A percentile compares a stretch with the other conserved stretches of the same genome.
These are phyloP conservation scores for Platyscapa corneri DNA, from an alignment of 1,140 invertebrate species.

Conservation along the genomic window DNA sequence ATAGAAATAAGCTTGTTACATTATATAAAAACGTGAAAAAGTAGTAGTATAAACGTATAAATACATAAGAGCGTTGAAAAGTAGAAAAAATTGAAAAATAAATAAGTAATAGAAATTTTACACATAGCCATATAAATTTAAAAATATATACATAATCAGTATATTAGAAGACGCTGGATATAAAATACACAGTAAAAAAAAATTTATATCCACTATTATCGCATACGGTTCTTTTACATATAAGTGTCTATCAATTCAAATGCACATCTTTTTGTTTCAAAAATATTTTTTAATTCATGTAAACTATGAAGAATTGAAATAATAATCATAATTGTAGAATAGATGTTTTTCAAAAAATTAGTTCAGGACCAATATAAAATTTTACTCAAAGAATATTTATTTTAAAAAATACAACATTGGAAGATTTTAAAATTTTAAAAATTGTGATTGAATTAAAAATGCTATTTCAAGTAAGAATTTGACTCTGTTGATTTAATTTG, in stretches of 20 bases:
- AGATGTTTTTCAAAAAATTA: background rate
- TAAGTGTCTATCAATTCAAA: too few relatives aligned
- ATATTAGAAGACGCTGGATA: background rate
- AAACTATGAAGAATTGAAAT: background rate
- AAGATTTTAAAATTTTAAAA: background rate
- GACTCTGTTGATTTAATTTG: too few relatives aligned
- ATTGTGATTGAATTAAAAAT: too few relatives aligned
- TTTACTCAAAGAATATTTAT: background rate
- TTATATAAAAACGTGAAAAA: constrained; percentile 20
- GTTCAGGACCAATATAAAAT: background rate
- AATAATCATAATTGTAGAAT: background rate
- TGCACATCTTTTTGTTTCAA: background rate
- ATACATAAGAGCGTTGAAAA: constrained; percentile 14
- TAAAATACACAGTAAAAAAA: constrained; percentile 29
- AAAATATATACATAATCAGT: background rate
- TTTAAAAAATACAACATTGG: background rate
- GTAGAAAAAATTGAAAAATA: constrained; percentile 16
- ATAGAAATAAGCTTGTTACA: constrained; percentile 21
- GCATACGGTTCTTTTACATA: background rate
- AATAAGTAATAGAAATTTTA: constrained; percentile 1
- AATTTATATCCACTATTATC: background rate
- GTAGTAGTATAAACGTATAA: constrained; percentile 22
- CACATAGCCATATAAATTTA: constrained; percentile 7
- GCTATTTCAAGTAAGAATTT: too few relatives aligned
- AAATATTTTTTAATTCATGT: background rate